These are phyloP conservation scores for Acipenser transmontanus DNA, from an alignment of 2,797 vertebrate species.

Conservation along the genomic window DNA sequence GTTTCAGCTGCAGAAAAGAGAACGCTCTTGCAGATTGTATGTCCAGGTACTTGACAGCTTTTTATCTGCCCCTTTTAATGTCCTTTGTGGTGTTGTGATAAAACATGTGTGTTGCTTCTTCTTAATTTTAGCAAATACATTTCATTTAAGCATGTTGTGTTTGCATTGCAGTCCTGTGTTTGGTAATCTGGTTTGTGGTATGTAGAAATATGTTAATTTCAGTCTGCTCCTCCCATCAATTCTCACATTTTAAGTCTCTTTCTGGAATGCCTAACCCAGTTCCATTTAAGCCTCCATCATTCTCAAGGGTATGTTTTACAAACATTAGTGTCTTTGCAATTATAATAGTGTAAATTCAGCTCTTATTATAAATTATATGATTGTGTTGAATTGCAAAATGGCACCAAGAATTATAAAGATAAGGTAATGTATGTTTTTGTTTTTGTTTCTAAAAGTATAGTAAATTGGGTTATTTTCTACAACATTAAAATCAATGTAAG, in stretches of 20 bases:
- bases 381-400: no score
- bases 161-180: neutral
- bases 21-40: conserved; percentile 96
- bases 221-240: neutral
- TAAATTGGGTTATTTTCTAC: no score
- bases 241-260: neutral
- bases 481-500: no score
- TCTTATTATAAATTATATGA: no score
- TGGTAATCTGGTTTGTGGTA: conserved; percentile 5
- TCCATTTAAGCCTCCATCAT: no score
- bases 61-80: conserved; percentile 31
- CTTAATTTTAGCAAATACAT: conserved; percentile 8
- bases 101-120: conserved; percentile 11
- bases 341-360: no score
- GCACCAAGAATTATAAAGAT: no score
- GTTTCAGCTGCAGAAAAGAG: conserved; percentile 98
- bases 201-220: conserved; percentile 7
- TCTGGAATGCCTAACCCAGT: no score
- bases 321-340: no score
- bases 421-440: no score
- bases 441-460: no score
- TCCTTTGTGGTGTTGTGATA: conserved; percentile 4
- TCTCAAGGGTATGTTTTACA: no score
- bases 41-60: conserved; percentile 86
- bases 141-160: neutral